phyloP scores from a whole-genome alignment of 2,888 invertebrate genomes.

The Phyllotreta cruciferae region DNA sequence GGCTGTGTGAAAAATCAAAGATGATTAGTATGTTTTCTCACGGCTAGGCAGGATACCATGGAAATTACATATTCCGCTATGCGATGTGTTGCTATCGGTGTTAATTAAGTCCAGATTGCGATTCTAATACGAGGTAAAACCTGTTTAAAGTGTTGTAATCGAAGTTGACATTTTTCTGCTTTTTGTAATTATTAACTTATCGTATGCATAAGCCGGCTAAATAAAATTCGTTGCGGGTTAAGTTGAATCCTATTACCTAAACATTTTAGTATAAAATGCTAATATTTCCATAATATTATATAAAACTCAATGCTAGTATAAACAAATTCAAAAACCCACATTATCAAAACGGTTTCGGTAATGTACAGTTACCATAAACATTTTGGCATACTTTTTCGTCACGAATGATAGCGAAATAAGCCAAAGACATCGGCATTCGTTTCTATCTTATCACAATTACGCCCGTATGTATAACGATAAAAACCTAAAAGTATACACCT shows the following conservation, averaged over 20 bases:
- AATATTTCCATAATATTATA: no score
- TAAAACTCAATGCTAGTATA: no score
- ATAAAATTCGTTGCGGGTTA: no score
- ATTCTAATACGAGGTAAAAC: slow-evolving; percentile 7
- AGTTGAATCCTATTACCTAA: no score
- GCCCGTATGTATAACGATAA: slow-evolving; percentile 14
- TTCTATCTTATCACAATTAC: slow-evolving; percentile 6
- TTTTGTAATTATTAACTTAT: not conserved
- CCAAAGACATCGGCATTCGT: slow-evolving; percentile 6
- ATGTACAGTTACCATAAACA: slow-evolving; percentile 1
- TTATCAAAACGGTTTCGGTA: no score
- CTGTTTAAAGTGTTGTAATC: slow-evolving; percentile 15
- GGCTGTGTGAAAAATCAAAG: slow-evolving; percentile 21
- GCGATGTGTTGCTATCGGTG: slow-evolving; percentile 16
- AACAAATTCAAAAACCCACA: no score
- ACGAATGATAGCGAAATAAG: slow-evolving; percentile 8
- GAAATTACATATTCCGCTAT: slow-evolving; percentile 18
- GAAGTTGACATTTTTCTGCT: slow-evolving; percentile 9
- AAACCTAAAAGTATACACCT: not conserved
- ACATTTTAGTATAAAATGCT: no score
- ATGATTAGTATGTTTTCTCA: slow-evolving; percentile 16
- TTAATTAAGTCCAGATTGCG: slow-evolving; percentile 16
- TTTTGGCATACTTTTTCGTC: slow-evolving; percentile 17
- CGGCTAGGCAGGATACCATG: slow-evolving; percentile 20
- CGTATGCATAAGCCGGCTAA: no score